Evolutionary conservation across 2,113 vertebrate species (phyloP), one percentile per base, ranked within the genome.

Genomic region (Morone chrysops): DNA sequence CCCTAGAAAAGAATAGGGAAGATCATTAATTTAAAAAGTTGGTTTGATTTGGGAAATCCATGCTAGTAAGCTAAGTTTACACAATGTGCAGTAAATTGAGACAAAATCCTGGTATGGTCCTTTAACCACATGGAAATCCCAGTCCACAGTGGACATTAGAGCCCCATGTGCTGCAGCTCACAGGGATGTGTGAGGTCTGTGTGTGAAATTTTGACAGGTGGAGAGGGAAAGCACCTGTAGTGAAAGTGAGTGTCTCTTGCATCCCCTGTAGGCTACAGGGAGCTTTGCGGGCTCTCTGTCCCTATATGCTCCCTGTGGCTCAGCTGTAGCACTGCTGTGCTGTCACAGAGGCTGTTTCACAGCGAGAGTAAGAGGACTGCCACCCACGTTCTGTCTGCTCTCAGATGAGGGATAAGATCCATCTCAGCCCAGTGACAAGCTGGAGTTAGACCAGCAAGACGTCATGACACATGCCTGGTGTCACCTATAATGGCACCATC

Each of bases 311-410:
- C 75, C 80, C 72, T 10, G 75, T 75, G 88, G 85, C 89, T 92
- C 87, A 89, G 90, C 84, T 91, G 90, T 65, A 70, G 56, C 87
- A 73, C 89, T 87, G 80, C 84, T 89, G 85, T 71, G 84, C 77
- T 81, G 88, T 89, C 86, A 83, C 81, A 81, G 67, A 83, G 70
- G 78, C 85, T 41, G 86, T 57, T 85, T 85, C 88, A 78, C 88
- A 81, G 78, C 1, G 20, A 78, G 82, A 66, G 86, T 69, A 84
- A 85, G 47, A 90, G 74, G 67, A 72, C 60, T 13, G 74, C 88
- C 90, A 75, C 92, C 90, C 90, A 91, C 90, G 56, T 81, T 40
- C 83, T 83, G 89, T 90, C 86, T 84, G 90, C 87, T 87, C 88
- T 80, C 75, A 36, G 76, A 85, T 70, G 67, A 84, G 85, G 83